phyloP scores from a whole-genome alignment of 2,797 vertebrate genomes.

The Passerculus sandwichensis region DNA sequence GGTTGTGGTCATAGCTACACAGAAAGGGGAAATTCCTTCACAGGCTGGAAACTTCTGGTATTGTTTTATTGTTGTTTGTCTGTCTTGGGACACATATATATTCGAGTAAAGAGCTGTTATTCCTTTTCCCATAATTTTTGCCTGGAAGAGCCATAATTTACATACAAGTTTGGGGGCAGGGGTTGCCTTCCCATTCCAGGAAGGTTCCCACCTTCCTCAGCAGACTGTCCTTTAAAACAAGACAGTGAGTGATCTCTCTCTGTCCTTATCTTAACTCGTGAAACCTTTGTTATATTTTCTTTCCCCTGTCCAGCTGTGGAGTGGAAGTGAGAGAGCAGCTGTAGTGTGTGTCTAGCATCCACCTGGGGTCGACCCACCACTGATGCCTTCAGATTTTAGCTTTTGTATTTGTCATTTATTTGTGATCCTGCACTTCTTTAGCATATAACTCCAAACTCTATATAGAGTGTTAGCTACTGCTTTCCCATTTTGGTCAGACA shows the following conservation, averaged over 20 bases:
- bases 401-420: not conserved
- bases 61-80: not conserved
- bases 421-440: not conserved
- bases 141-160: not conserved
- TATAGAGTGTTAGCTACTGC: not conserved
- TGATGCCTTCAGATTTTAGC: not conserved
- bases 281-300: not conserved
- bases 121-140: not conserved
- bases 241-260: not conserved
- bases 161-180: not conserved
- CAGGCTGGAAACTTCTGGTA: rapidly evolving
- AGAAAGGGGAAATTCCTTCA: not conserved
- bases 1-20: not conserved
- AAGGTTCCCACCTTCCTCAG: not conserved
- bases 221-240: not conserved
- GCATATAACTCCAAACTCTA: not conserved
- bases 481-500: not conserved
- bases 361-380: not conserved
- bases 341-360: not conserved
- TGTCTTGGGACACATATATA: not conserved
- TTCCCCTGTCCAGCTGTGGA: not conserved
- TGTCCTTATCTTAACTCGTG: not conserved
- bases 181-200: not conserved
- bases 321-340: not conserved
- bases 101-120: not conserved